Evolutionary conservation across 1,140 invertebrate species (phyloP), one percentile per base, ranked within the genome.

Genomic region (Bilobella aurantiaca): DNA sequence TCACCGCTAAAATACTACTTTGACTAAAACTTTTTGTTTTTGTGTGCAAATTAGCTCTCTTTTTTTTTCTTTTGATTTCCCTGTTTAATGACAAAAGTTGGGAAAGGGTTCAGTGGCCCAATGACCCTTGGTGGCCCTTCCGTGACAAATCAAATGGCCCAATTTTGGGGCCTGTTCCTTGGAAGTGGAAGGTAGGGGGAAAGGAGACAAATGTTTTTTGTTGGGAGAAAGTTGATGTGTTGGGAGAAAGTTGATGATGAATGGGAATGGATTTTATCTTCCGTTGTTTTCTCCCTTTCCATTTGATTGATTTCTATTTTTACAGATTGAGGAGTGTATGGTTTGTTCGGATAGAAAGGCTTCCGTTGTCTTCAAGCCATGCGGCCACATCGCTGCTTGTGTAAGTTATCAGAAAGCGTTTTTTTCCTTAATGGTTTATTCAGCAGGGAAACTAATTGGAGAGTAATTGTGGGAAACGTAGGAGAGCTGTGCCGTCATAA

Each of bases 331-430:
- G 77, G 93, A 97, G 79, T 98, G 94, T 79, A 82, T 96, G 46
- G 93, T 97, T 3, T 98, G 95, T 76, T 95, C 93, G 12, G 92
- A 95, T 78, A 90, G 91, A 74, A 88, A 90, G 74, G 90, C 93
- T 1, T 86, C 88, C 3, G 87, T 96, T 46, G 81, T 96, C 69
- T 96, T 96, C 80, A 87, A 88, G 70, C 93, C 93, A 1, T 98
- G 94, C 79, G 88, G 90, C 62, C 93, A 98, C 78, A 93, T 96
- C 86, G 90, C 90, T 78, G 92, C 49, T 14, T 53, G 49, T 53
- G 91, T 29, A 75, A 86, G 85, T 70, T 30, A 3, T 37, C 8
- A 8, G 18, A 42, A 42, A 42, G 8, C 34, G 18, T 18, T n/a
- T n/a, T n/a, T n/a, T n/a, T n/a, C 8, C 34, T 12, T 12, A 42